Conservation (phyloP, 2,113 vertebrate genomes). For the Cygnus atratus region DNA sequence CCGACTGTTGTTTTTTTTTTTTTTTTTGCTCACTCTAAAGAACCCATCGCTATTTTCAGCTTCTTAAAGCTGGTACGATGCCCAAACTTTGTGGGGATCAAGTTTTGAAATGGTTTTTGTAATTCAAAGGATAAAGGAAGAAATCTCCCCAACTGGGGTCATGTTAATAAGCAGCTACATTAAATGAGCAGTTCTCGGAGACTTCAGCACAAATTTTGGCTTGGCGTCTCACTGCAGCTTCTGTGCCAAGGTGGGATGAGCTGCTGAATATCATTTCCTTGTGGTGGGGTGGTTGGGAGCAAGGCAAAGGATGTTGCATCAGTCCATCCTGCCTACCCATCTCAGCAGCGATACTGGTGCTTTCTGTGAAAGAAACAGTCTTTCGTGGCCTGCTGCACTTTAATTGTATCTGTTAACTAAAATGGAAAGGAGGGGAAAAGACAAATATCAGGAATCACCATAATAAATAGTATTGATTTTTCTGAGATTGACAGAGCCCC, state of each 20-base stretch:
- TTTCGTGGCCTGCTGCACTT: background rate
- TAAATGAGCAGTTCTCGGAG: conserved; percentile 27
- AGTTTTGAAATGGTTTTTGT: conserved; percentile 26
- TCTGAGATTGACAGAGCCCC: background rate
- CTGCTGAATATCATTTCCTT: conserved; percentile 7
- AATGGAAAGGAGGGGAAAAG: background rate
- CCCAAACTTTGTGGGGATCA: background rate
- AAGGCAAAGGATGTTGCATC: conserved; percentile 20
- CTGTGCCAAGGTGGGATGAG: conserved; percentile 36
- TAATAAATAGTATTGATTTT: background rate
- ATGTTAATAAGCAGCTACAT: conserved; percentile 40
- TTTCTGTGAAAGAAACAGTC: conserved; percentile 6
- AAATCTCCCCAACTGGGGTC: background rate
- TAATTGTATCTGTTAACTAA: background rate
- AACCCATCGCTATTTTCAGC: conserved; percentile 18
- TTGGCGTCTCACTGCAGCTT: background rate
- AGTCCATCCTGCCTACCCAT: background rate
- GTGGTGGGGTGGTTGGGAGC: conserved; percentile 11
- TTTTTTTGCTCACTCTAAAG: background rate
- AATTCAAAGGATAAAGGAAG: conserved; percentile 34
- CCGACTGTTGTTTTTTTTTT: background rate
- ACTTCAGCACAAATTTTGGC: conserved; percentile 45
- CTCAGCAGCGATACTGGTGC: background rate
- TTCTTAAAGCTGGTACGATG: conserved; percentile 2
- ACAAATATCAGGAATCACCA: background rate